A percentile compares a stretch with the other conserved stretches of the same genome.
These are phyloP conservation scores for Hypotaenidia philippensis DNA, from an alignment of 2,797 vertebrate genomes.

Conservation along the genomic window DNA sequence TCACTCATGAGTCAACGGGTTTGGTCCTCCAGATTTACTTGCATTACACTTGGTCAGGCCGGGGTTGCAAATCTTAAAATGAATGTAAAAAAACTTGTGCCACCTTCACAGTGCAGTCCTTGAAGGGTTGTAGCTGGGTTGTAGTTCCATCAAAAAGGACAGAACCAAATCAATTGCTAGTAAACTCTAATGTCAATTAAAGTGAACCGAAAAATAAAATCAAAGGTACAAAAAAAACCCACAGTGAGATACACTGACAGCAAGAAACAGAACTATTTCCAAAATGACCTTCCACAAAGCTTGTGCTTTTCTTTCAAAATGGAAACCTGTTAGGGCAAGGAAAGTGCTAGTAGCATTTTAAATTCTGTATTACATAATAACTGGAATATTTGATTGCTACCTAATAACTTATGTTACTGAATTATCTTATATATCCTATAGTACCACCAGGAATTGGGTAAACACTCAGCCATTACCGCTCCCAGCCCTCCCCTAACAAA, in stretches of 20 bases:
- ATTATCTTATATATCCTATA: neutral
- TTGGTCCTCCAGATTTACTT: neutral
- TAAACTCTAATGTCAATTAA: neutral
- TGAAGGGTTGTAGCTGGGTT: neutral
- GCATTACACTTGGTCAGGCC: neutral
- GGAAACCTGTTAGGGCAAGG: neutral
- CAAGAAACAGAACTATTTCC: neutral
- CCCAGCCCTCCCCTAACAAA: accelerated
- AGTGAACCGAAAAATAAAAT: neutral
- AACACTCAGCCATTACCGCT: neutral
- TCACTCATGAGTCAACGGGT: neutral
- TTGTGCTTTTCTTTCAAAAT: neutral
- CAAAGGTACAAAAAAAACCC: neutral
- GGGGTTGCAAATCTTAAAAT: neutral
- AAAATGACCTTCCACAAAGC: neutral
- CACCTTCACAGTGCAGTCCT: neutral
- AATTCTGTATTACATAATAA: neutral
- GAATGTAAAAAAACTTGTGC: neutral
- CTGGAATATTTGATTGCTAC: neutral
- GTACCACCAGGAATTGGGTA: accelerated
- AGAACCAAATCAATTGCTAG: neutral
- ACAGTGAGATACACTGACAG: neutral
- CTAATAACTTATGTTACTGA: neutral
- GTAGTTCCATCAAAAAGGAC: neutral
- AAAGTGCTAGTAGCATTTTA: neutral